A percentile compares a stretch with the other conserved stretches of the same genome.
Conservation (phyloP, 2,113 vertebrate genomes). For the Dicaeum eximium region DNA sequence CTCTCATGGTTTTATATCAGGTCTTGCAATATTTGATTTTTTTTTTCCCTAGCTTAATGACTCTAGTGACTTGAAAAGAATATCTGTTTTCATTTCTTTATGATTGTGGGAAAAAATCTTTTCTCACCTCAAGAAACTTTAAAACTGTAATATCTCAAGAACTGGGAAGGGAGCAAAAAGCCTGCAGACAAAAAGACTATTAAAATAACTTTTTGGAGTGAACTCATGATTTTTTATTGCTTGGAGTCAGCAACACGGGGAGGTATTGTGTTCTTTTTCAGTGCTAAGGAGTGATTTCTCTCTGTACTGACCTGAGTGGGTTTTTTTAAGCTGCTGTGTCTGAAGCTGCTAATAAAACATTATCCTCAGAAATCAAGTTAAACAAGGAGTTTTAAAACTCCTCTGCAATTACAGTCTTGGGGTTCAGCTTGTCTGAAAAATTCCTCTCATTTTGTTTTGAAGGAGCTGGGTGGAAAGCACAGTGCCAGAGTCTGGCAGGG, state of each 20-base stretch:
- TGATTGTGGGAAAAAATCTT: slow-evolving; percentile 23
- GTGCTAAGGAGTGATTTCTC: neutral
- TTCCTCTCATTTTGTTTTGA: neutral
- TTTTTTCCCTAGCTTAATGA: neutral
- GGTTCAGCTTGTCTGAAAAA: neutral
- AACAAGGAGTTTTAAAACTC: neutral
- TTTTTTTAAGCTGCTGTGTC: neutral
- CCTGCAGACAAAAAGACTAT: slow-evolving; percentile 8
- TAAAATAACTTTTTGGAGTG: neutral
- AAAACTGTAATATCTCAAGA: neutral
- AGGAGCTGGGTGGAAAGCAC: neutral
- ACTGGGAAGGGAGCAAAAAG: neutral
- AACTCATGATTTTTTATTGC: slow-evolving; percentile 22
- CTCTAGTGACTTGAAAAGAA: neutral
- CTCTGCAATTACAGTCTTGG: neutral
- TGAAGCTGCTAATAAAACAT: neutral
- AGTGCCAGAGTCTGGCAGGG: neutral
- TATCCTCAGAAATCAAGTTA: neutral
- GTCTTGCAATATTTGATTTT: neutral
- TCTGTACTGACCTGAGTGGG: neutral
- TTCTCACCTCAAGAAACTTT: neutral
- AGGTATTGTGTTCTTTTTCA: neutral
- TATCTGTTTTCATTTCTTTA: slow-evolving; percentile 15
- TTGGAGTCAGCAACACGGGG: neutral
- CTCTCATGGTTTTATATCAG: neutral